Conservation (phyloP, 1,140 invertebrate species). For the Drosophila sturtevanti region DNA sequence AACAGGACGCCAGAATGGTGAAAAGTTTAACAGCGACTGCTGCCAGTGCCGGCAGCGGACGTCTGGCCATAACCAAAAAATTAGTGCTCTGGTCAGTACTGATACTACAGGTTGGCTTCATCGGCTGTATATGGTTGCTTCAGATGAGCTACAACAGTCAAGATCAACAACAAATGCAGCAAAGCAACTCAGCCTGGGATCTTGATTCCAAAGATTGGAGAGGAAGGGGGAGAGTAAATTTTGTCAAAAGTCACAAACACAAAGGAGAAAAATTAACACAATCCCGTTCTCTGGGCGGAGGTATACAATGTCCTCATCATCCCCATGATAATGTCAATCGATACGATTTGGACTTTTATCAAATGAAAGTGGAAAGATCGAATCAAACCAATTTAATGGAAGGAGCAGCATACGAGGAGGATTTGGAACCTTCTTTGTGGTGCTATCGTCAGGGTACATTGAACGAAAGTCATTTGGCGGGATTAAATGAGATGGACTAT, state of each 20-base stretch:
- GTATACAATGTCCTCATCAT: conserved; percentile 24
- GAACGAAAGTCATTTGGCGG: conserved; percentile 67
- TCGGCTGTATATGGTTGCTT: conserved; percentile 71
- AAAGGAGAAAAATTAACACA: background rate
- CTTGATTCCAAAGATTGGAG: background rate
- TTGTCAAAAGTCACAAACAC: conserved; percentile 33
- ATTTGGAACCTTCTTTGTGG: conserved; percentile 84
- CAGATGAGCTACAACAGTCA: conserved; percentile 50
- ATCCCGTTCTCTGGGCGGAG: background rate
- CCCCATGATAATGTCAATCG: conserved; percentile 58
- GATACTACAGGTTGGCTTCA: conserved; percentile 66
- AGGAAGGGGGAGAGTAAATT: conserved; percentile 42
- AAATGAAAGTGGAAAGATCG: conserved; percentile 54
- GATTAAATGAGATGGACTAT: conserved; percentile 44
- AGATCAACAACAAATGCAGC: conserved; percentile 34
- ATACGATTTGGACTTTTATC: conserved; percentile 61
- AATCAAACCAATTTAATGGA: conserved; percentile 53
- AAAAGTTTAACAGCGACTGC: conserved; percentile 23
- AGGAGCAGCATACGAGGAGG: conserved; percentile 46
- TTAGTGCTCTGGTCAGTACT: conserved; percentile 71
- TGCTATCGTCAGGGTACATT: conserved; percentile 84
- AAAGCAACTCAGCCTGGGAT: conserved; percentile 2
- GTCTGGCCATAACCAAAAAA: conserved; percentile 65
- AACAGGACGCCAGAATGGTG: conserved; percentile 45
- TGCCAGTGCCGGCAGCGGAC: conserved; percentile 23